phyloP scores from a whole-genome alignment of 1,140 invertebrate species.

The Papilio dardanus region DNA sequence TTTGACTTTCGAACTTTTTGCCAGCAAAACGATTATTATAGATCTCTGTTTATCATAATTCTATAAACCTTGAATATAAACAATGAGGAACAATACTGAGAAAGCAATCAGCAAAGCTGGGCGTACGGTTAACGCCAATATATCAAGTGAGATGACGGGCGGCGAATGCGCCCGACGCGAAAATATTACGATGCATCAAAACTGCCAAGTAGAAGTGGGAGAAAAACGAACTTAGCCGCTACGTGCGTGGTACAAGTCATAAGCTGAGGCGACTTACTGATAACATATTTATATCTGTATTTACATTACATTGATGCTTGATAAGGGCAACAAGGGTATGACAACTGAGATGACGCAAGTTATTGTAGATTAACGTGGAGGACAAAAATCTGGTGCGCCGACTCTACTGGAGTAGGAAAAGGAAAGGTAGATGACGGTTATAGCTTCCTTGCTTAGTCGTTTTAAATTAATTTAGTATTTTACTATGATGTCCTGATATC shows the following conservation, averaged over 20 bases:
- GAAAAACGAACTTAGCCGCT: slow-evolving; percentile 60
- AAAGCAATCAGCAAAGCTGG: slow-evolving; percentile 26
- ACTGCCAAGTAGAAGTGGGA: slow-evolving; percentile 67
- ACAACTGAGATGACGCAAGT: no score
- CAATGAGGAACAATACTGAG: slow-evolving; percentile 24
- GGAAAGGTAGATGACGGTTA: no score
- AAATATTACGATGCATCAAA: slow-evolving; percentile 79
- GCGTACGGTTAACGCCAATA: slow-evolving; percentile 58
- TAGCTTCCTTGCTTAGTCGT: no score
- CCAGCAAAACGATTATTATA: not conserved
- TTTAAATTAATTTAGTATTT: no score
- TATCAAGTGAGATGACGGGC: slow-evolving; percentile 67
- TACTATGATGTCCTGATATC: no score
- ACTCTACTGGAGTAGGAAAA: no score
- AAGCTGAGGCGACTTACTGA: slow-evolving; percentile 31
- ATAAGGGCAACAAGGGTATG: no score
- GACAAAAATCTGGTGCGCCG: no score
- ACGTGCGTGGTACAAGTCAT: slow-evolving; percentile 37
- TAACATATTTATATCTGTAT: not conserved
- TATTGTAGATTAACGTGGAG: no score
- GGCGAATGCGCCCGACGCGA: slow-evolving; percentile 67
- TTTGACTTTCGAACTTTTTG: not conserved
- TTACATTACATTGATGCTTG: no score
- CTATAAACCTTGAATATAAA: not conserved
- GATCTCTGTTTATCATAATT: not conserved